These are phyloP conservation scores for Trichogramma dendrolimi DNA, from an alignment of 2,888 invertebrate species.

Conservation along the genomic window DNA sequence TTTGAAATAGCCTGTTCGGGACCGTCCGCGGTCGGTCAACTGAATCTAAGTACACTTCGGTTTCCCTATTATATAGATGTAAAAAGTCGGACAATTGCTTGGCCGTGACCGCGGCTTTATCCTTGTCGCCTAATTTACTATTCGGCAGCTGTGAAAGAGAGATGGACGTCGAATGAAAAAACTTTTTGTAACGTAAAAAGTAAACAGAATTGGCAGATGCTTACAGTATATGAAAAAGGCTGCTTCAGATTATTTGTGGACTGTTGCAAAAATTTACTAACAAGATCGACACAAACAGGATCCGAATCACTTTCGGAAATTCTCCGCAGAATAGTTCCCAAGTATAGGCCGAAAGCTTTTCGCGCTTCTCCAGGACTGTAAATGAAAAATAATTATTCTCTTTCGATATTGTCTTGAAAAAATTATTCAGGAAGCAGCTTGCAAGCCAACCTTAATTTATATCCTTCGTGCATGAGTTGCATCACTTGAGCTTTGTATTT, in stretches of 20 bases:
- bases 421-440: not conserved
- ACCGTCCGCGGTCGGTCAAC: conserved; percentile 63
- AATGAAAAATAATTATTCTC: conserved; percentile 8
- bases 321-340: conserved; percentile 69
- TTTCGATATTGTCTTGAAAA: not conserved
- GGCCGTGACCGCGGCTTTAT: conserved; percentile 77
- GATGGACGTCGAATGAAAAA: not conserved
- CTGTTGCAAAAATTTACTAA: conserved; percentile 72
- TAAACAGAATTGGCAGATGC: conserved; percentile 17
- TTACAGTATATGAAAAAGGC: conserved; percentile 63
- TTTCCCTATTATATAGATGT: conserved; percentile 77
- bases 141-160: conserved; percentile 60
- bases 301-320: conserved; percentile 56
- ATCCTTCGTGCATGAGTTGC: conserved; percentile 62
- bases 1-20: conserved; percentile 57
- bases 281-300: conserved; percentile 57
- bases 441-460: conserved; percentile 62
- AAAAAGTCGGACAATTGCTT: conserved; percentile 81
- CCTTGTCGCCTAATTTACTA: conserved; percentile 71
- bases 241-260: conserved; percentile 68
- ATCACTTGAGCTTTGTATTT: conserved; percentile 60
- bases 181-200: not conserved
- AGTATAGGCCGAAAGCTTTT: conserved; percentile 73
- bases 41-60: conserved; percentile 71
- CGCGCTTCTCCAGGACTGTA: conserved; percentile 62